Conservation (phyloP, 1,140 invertebrate species). For the Daktulosphaira vitifoliae region DNA sequence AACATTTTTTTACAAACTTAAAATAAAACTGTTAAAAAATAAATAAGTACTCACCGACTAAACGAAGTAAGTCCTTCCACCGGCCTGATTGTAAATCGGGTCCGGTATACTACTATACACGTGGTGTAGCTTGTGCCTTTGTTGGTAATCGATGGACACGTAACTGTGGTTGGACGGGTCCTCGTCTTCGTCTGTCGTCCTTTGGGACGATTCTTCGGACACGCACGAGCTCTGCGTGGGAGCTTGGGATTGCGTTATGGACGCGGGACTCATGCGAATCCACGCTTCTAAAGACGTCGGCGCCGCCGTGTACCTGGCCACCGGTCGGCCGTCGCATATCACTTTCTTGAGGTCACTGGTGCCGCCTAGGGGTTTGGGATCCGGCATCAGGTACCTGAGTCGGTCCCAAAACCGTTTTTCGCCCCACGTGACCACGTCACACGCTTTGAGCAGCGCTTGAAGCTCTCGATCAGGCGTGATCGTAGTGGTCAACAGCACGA, state of each 20-base stretch:
- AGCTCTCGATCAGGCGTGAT: slow-evolving; percentile 80
- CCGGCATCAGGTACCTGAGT: slow-evolving; percentile 79
- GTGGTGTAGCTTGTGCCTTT: slow-evolving; percentile 45
- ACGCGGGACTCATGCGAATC: slow-evolving; percentile 44
- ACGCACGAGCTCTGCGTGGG: slow-evolving; percentile 56
- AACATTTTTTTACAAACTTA: too few species aligned
- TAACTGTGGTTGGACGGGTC: slow-evolving; percentile 48
- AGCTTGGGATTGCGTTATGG: slow-evolving; percentile 44
- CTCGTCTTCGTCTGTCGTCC: slow-evolving; percentile 50
- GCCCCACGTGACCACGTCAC: slow-evolving; percentile 70
- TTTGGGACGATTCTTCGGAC: slow-evolving; percentile 52
- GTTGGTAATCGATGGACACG: slow-evolving; percentile 41
- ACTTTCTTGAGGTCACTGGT: slow-evolving; percentile 40
- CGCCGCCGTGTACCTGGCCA: slow-evolving; percentile 51
- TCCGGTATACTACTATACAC: slow-evolving; percentile 51
- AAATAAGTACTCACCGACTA: slow-evolving; percentile 35
- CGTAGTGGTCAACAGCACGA: slow-evolving; percentile 77
- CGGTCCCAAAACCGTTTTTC: slow-evolving; percentile 93
- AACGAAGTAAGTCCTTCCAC: slow-evolving; percentile 40
- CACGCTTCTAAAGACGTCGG: slow-evolving; percentile 49
- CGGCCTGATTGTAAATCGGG: slow-evolving; percentile 41
- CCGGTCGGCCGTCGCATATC: slow-evolving; percentile 44
- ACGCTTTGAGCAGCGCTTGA: slow-evolving; percentile 81
- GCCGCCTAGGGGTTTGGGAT: slow-evolving; percentile 42
- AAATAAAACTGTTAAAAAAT: too few species aligned